Percentiles rank a stretch among this genome's conserved stretches.
Conservation (phyloP, 2,888 invertebrate genomes). For the Drosophila mayaguana region DNA sequence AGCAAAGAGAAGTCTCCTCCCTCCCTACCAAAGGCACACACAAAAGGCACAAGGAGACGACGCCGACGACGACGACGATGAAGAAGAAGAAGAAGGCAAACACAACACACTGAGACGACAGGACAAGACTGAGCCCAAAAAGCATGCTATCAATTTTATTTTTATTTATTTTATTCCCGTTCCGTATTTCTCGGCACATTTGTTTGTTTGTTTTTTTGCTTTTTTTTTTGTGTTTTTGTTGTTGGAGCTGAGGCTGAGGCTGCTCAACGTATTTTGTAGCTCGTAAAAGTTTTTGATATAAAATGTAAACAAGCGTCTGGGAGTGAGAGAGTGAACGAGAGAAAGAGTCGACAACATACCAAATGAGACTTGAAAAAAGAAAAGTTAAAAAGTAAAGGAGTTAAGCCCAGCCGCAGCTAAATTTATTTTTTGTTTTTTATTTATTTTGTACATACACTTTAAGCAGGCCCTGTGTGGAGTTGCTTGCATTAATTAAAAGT, state of each 20-base stretch:
- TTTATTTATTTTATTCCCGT: conserved; percentile 64
- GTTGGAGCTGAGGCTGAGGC: conserved; percentile 26
- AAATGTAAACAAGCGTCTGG: conserved; percentile 67
- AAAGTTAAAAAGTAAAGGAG: conserved; percentile 16
- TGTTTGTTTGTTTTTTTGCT: conserved; percentile 63
- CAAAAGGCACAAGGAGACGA: conserved; percentile 1
- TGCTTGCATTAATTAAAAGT: conserved; percentile 70
- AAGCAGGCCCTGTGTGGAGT: conserved; percentile 6
- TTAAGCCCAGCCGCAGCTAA: conserved; percentile 7
- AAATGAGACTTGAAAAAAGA: conserved; percentile 17
- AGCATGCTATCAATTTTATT: conserved; percentile 73
- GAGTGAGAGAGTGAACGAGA: neutral
- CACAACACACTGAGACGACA: conserved; percentile 2
- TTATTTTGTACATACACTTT: conserved; percentile 5
- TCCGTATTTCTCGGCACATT: conserved; percentile 42
- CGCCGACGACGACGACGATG: neutral
- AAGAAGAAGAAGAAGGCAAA: neutral
- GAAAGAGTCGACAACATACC: neutral
- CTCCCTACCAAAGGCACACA: neutral
- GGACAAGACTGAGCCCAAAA: conserved; percentile 24
- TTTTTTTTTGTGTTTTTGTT: neutral
- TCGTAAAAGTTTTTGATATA: conserved; percentile 79
- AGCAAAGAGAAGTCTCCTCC: neutral
- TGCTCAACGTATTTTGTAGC: conserved; percentile 73
- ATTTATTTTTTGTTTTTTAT: conserved; percentile 10